Conservation (phyloP, 2,113 vertebrate genomes). For the Solea senegalensis region DNA sequence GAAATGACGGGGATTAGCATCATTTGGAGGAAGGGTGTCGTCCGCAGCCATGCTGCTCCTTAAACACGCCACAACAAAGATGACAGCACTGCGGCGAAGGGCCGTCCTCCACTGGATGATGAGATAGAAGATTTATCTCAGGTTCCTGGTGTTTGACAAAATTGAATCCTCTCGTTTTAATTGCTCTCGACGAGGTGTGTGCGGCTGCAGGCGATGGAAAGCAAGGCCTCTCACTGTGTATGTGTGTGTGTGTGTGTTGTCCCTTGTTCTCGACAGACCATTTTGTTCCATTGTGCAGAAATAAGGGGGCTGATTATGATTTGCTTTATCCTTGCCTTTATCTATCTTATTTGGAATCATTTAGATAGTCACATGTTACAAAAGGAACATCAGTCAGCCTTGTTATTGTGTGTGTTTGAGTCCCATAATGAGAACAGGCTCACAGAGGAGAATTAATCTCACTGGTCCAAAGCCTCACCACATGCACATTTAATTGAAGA, state of each 20-base stretch:
- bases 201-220: slow-evolving; percentile 76
- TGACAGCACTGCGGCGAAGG: slow-evolving; percentile 62
- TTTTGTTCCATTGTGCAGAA: slow-evolving; percentile 75
- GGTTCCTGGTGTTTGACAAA: slow-evolving; percentile 83
- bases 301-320: slow-evolving; percentile 71
- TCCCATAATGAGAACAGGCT: slow-evolving; percentile 70
- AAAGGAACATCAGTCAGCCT: slow-evolving; percentile 74
- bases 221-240: slow-evolving; percentile 38
- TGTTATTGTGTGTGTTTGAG: slow-evolving; percentile 74
- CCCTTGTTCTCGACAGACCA: slow-evolving; percentile 69
- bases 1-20: slow-evolving; percentile 69
- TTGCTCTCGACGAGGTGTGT: slow-evolving; percentile 80
- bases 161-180: slow-evolving; percentile 87
- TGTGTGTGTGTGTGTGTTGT: slow-evolving; percentile 51
- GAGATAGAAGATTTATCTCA: slow-evolving; percentile 81
- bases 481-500: slow-evolving; percentile 32
- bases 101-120: slow-evolving; percentile 76
- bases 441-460: slow-evolving; percentile 68
- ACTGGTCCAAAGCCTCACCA: slow-evolving; percentile 54
- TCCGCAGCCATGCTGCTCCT: slow-evolving; percentile 74
- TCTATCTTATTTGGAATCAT: slow-evolving; percentile 78
- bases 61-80: slow-evolving; percentile 79
- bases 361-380: slow-evolving; percentile 76
- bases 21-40: slow-evolving; percentile 46
- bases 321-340: slow-evolving; percentile 71